phyloP scores from a whole-genome alignment of 37 sponge, comb jelly and placozoan species.

The Cladorhizidae sp. region DNA sequence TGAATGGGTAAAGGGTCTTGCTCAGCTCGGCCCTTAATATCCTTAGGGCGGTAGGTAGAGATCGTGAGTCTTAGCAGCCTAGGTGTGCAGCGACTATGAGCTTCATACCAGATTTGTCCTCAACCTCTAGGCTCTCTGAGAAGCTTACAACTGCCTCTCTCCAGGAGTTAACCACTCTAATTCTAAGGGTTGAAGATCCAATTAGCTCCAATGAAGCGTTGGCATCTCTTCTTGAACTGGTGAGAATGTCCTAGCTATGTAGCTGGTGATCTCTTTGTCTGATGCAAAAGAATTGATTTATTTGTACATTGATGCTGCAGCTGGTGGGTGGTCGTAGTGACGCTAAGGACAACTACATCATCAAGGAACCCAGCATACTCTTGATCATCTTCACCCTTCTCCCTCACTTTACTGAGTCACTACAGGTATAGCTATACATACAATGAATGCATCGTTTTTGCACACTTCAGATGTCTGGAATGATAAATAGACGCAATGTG shows the following conservation, averaged over 20 bases:
- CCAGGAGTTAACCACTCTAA: conserved; percentile 33
- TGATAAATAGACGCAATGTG: too few relatives aligned
- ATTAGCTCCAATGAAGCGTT: conserved; percentile 12
- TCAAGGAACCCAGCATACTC: conserved; percentile 66
- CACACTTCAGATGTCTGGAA: too few relatives aligned
- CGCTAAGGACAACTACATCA: conserved; percentile 49
- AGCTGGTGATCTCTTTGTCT: neutral
- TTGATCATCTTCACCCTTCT: conserved; percentile 75
- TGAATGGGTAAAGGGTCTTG: too few relatives aligned
- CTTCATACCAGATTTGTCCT: neutral
- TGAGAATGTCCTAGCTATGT: neutral
- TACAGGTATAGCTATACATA: conserved; percentile 51
- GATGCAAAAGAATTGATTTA: neutral
- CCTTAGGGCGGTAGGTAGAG: too few relatives aligned
- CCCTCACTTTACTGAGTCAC: conserved; percentile 54
- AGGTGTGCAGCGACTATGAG: conserved; percentile 1
- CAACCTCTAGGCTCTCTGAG: conserved; percentile 27
- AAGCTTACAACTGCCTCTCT: conserved; percentile 21
- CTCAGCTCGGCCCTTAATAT: too few relatives aligned
- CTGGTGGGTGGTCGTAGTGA: conserved; percentile 66
- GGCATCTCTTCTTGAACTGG: conserved; percentile 61
- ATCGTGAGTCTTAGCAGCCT: too few relatives aligned
- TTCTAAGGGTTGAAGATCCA: conserved; percentile 33
- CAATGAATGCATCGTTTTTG: neutral
- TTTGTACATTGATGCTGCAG: conserved; percentile 14